These are phyloP conservation scores for Anguilla pacifica DNA, from an alignment of 2,797 vertebrate genomes.

Conservation along the genomic window DNA sequence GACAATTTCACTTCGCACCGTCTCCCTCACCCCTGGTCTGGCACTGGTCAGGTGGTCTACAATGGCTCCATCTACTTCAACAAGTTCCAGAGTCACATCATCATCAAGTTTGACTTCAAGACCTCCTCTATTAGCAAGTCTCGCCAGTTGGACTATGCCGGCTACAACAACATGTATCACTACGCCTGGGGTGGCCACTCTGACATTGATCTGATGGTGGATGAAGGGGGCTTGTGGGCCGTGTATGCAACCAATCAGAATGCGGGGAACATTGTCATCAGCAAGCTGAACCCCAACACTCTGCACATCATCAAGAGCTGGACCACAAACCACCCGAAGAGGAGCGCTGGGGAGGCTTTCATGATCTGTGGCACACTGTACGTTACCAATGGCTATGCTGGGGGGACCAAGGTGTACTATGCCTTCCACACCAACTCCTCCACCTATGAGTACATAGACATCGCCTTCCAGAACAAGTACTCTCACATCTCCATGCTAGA, in stretches of 20 bases:
- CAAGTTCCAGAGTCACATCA: conserved; percentile 97
- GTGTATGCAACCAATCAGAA: conserved; percentile 98
- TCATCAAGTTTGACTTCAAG: conserved; percentile 94
- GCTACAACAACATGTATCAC: conserved; percentile 95
- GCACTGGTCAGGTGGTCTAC: conserved; percentile 96
- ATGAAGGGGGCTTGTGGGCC: conserved; percentile 93
- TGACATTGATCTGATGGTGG: conserved; percentile 97
- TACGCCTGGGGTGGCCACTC: conserved; percentile 98
- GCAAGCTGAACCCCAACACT: conserved; percentile 90
- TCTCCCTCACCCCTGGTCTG: conserved; percentile 96
- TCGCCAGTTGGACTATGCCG: conserved; percentile 90
- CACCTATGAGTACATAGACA: conserved; percentile 97
- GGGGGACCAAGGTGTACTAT: conserved; percentile 96
- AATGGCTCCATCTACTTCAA: conserved; percentile 98
- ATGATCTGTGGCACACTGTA: conserved; percentile 98
- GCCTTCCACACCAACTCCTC: conserved; percentile 97
- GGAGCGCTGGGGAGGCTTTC: conserved; percentile 94
- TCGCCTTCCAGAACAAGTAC: conserved; percentile 95
- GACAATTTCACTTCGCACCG: conserved; percentile 98
- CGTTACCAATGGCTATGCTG: conserved; percentile 94
- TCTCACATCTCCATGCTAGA: conserved; percentile 98
- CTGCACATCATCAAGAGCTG: conserved; percentile 91
- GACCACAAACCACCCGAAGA: conserved; percentile 95
- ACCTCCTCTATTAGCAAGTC: conserved; percentile 91
- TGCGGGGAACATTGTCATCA: conserved; percentile 94